Evolutionary conservation across 2,888 invertebrate species (phyloP), one percentile per base, ranked within the genome.

Genomic region (Thera obeliscata): DNA sequence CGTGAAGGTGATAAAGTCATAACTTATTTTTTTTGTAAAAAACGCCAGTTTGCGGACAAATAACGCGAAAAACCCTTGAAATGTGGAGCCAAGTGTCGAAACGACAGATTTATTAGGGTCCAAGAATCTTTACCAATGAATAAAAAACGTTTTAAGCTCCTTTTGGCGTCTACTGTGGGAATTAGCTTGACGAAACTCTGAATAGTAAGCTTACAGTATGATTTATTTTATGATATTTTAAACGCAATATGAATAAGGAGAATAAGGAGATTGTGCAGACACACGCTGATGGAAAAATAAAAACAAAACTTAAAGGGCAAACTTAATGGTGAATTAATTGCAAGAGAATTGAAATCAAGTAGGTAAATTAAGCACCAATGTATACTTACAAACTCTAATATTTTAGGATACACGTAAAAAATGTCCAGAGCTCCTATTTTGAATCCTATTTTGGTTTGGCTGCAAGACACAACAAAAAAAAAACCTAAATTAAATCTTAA

Each of bases 61-160:
- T 63, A 61, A 57, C 56, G 65, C 54, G 57, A 56, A 64, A 62
- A 62, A 48, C n/a, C 49, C 56, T 36, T 9, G 43, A 46, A 60
- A 81, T 80, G 67, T 74, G 75, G 81, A 73, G 79, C 77, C 83
- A 82, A 84, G 81, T 80, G 81, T 81, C 79, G 78, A 72, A 77
- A 76, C 76, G 85, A 82, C 85, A 86, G 90, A 91, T 91, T 91
- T 91, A 91, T 91, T 84, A 80, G 82, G 89, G 89, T 85, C 80
- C 78, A 68, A 67, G 69, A 62, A 73, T 75, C 79, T 78, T 74
- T 79, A 74, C 76, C 81, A 74, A 74, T 78, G 77, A 80, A 80
- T 69, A 81, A 79, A 81, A 84, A 84, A 82, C 79, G 80, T 66
- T 46, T 63, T 78, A 80, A 83, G 78, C 80, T 73, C 71, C 82